A percentile compares a stretch with the other conserved stretches of the same genome.
Conservation (phyloP, 2,113 vertebrate species). For the Serilophus lunatus region DNA sequence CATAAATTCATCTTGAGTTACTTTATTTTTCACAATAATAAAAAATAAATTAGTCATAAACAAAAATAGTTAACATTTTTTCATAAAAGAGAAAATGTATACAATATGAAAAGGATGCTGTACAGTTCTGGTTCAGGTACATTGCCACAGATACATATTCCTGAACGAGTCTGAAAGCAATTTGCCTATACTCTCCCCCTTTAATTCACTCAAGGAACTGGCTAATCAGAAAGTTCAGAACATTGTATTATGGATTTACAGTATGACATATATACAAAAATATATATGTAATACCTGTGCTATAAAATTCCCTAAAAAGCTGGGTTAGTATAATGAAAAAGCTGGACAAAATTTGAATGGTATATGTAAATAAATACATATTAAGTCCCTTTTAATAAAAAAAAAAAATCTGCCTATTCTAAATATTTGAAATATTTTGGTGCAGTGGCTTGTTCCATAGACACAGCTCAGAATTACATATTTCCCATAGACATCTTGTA, state of each 20-base stretch:
- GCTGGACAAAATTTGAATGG: conserved; percentile 52
- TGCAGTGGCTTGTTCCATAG: conserved; percentile 66
- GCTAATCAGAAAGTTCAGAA: conserved; percentile 33
- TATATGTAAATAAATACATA: conserved; percentile 79
- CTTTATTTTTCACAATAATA: conserved; percentile 79
- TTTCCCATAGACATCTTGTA: conserved; percentile 82
- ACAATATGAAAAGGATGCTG: conserved; percentile 62
- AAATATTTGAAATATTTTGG: conserved; percentile 73
- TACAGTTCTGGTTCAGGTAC: conserved; percentile 61
- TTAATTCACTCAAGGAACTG: conserved; percentile 47
- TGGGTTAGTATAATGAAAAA: conserved; percentile 66
- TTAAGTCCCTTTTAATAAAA: conserved; percentile 70
- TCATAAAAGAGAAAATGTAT: conserved; percentile 62
- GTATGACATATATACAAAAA: conserved; percentile 60
- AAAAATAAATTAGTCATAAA: conserved; percentile 85
- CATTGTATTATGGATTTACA: conserved; percentile 41
- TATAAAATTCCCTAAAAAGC: conserved; percentile 49
- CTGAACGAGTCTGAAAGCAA: conserved; percentile 55
- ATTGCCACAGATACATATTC: conserved; percentile 25
- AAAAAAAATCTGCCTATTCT: conserved; percentile 69
- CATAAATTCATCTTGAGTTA: conserved; percentile 48
- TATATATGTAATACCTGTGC: conserved; percentile 49
- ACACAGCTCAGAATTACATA: conserved; percentile 71
- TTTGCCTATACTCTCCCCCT: conserved; percentile 18
- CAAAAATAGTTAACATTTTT: conserved; percentile 78